Percentiles rank a stretch among this genome's conserved stretches.
Evolutionary conservation across 2,888 invertebrate genomes (phyloP).

Genomic region (Ecliptopera silaceata): DNA sequence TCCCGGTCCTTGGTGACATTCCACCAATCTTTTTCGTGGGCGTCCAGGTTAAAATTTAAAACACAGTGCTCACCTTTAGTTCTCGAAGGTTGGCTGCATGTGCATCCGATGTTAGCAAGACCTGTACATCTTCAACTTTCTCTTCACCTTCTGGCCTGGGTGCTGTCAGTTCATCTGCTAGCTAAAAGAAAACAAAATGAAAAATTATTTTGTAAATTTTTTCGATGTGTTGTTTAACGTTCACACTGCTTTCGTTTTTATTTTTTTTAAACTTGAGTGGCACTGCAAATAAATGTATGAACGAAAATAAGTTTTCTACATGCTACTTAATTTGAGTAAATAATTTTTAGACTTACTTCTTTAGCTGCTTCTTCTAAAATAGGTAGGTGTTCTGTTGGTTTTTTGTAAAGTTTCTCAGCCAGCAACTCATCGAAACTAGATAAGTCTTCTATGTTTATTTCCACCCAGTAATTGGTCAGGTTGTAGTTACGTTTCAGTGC

Average conservation of each 20-base stretch:
- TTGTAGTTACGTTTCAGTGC: constrained; percentile 96
- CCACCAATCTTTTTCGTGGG: no score
- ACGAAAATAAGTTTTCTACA: no score
- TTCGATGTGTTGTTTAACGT: no score
- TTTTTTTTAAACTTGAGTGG: no score
- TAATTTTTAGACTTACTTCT: constrained; percentile 80
- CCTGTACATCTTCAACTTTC: constrained; percentile 95
- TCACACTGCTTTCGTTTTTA: no score
- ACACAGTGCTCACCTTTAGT: constrained; percentile 86
- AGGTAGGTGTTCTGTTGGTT: constrained; percentile 95
- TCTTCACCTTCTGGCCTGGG: constrained; percentile 96
- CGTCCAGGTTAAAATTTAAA: not conserved
- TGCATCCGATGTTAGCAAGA: constrained; percentile 92
- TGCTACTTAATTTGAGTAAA: no score
- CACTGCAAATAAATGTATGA: no score
- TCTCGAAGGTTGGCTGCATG: constrained; percentile 91
- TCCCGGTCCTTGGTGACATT: no score
- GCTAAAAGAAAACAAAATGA: constrained; percentile 43
- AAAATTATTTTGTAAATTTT: no score
- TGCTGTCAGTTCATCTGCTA: constrained; percentile 97
- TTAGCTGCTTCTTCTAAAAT: constrained; percentile 98
- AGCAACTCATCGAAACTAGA: constrained; percentile 96
- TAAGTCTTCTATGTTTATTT: constrained; percentile 96
- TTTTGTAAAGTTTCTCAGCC: constrained; percentile 95
- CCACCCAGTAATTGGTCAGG: constrained; percentile 93